Evolutionary conservation across 2,888 invertebrate genomes (phyloP).

Genomic region (Scrobipalpa atriplicella): DNA sequence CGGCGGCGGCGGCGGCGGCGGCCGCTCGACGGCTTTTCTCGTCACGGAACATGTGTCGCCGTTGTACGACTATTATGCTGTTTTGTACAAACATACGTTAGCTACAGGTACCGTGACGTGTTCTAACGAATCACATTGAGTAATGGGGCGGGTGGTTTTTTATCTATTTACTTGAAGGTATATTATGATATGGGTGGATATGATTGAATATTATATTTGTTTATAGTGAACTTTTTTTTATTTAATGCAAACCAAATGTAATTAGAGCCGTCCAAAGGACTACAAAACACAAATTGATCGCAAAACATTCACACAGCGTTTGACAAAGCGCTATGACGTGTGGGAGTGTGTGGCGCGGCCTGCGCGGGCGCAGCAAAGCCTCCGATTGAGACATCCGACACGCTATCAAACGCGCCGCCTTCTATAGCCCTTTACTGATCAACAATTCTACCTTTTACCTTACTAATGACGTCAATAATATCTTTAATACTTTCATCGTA

Average conservation of each 20-base stretch:
- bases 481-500: constrained; percentile 36
- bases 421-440: constrained; percentile 70
- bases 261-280: neutral
- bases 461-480: constrained; percentile 34
- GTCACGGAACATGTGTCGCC: constrained; percentile 46
- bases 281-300: constrained; percentile 5
- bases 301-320: constrained; percentile 32
- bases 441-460: constrained; percentile 50
- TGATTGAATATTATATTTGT: neutral
- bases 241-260: neutral
- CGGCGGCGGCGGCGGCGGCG: neutral
- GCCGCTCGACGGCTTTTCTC: neutral
- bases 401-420: constrained; percentile 75
- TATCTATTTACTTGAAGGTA: neutral
- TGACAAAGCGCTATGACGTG: constrained; percentile 46
- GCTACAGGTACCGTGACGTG: constrained; percentile 23
- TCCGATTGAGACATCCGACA: constrained; percentile 79
- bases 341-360: constrained; percentile 49
- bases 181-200: neutral
- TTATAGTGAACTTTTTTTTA: too few relatives aligned
- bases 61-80: constrained; percentile 49
- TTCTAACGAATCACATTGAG: constrained; percentile 2
- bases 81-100: constrained; percentile 31
- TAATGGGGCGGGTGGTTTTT: neutral
- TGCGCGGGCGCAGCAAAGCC: constrained; percentile 68